Percentiles rank a stretch among this genome's conserved stretches.
These are phyloP conservation scores for Ginglymostoma cirratum DNA, from an alignment of 2,113 vertebrate species.

Conservation along the genomic window DNA sequence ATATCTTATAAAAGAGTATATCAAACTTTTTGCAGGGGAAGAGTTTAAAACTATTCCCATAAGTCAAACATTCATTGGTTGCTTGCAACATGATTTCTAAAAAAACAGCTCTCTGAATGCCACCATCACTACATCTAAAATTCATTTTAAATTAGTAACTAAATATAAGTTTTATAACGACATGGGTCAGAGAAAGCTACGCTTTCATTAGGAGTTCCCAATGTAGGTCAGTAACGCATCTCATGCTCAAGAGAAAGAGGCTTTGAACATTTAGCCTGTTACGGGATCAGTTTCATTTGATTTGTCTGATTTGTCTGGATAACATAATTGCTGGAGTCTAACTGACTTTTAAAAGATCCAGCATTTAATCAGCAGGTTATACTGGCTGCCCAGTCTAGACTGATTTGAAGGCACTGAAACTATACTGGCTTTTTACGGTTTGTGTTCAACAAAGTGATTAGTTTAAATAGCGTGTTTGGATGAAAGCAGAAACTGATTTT, in stretches of 20 bases:
- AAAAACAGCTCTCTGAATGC: constrained; percentile 9
- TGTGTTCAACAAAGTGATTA: constrained; percentile 31
- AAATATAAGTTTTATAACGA: constrained; percentile 31
- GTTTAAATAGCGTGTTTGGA: constrained; percentile 36
- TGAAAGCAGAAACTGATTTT: constrained; percentile 37
- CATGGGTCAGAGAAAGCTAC: constrained; percentile 28
- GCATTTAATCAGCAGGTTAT: constrained; percentile 38
- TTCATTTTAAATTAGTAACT: constrained; percentile 37
- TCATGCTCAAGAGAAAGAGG: constrained; percentile 27
- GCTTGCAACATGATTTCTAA: background rate
- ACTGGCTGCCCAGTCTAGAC: constrained; percentile 35
- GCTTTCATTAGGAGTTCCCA: constrained; percentile 36
- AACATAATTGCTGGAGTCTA: constrained; percentile 37
- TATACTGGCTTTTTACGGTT: constrained; percentile 30
- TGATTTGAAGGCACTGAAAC: constrained; percentile 32
- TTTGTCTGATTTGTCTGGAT: constrained; percentile 37
- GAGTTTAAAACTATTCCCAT: background rate
- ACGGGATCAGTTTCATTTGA: constrained; percentile 35
- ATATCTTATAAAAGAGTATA: background rate
- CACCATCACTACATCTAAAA: constrained; percentile 24
- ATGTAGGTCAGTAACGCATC: constrained; percentile 26
- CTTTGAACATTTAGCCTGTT: constrained; percentile 37
- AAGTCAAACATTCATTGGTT: background rate
- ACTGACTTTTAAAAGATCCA: constrained; percentile 37
- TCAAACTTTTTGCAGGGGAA: background rate